A percentile compares a stretch with the other conserved stretches of the same genome.
phyloP scores from a whole-genome alignment of 2,888 invertebrate species.

The Sinohyriopsis cumingii region DNA sequence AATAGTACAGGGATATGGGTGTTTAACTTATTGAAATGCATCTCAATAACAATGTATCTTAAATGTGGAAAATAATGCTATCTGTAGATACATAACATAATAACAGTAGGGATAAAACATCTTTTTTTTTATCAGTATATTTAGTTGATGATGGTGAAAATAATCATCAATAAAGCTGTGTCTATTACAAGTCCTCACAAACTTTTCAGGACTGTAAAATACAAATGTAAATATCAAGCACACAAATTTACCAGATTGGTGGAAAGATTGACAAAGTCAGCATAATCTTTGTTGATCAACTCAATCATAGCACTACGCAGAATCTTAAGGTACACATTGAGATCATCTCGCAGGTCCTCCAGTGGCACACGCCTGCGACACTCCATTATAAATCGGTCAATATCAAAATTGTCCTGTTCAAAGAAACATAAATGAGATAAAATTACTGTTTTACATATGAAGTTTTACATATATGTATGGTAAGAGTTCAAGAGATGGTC shows the following conservation, averaged over 20 bases:
- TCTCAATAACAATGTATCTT: too few species aligned
- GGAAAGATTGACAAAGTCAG: constrained; percentile 96
- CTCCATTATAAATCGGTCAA: constrained; percentile 91
- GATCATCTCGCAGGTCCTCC: constrained; percentile 90
- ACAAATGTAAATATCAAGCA: too few species aligned
- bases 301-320: constrained; percentile 95
- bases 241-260: constrained; percentile 82
- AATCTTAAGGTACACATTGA: constrained; percentile 92
- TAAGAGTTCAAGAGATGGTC: neutral
- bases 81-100: too few species aligned
- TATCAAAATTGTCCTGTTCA: constrained; percentile 88
- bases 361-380: constrained; percentile 80
- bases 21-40: too few species aligned
- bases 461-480: neutral
- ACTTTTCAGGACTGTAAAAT: too few species aligned
- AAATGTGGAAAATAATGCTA: too few species aligned
- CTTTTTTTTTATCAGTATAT: too few species aligned
- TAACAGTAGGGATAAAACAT: too few species aligned
- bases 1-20: too few species aligned
- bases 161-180: too few species aligned
- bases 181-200: too few species aligned
- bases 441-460: neutral
- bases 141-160: too few species aligned
- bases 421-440: constrained; percentile 9
- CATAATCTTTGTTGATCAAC: constrained; percentile 97